Percentiles rank a stretch among this genome's conserved stretches.
Conservation (phyloP, 1,140 invertebrate genomes). For the Doryteuthis pealeii region DNA sequence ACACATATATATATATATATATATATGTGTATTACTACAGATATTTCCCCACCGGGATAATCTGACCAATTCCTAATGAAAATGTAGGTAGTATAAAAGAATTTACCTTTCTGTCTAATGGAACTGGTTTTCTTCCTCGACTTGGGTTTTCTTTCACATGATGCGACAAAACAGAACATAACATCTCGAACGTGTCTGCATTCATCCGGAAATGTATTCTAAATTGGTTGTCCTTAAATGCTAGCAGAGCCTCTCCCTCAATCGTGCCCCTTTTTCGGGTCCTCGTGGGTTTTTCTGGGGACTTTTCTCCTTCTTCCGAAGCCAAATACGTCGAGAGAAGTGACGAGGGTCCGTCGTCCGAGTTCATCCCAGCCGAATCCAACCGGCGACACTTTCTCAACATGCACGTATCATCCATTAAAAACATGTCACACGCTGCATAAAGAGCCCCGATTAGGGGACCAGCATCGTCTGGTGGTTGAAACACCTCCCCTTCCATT, state of each 20-base stretch:
- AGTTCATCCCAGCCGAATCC: background rate
- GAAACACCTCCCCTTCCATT: no score
- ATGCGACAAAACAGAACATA: background rate
- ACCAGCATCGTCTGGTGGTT: no score
- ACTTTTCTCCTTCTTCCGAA: background rate
- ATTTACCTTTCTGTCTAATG: conserved; percentile 21
- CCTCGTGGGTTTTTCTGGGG: background rate
- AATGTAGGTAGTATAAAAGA: no score
- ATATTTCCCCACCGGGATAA: no score
- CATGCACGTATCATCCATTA: background rate
- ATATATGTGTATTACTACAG: no score
- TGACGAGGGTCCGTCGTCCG: no score
- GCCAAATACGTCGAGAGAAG: background rate
- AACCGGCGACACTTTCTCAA: background rate
- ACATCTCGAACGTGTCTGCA: background rate
- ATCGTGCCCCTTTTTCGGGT: background rate
- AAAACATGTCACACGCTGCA: background rate
- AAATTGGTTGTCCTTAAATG: background rate
- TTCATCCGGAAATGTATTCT: background rate
- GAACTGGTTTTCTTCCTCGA: conserved; percentile 24
- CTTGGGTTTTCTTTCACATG: background rate
- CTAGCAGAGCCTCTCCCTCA: background rate
- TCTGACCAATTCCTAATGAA: no score
- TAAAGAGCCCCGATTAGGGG: background rate
- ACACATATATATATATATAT: no score